Conservation (phyloP, 2,113 vertebrate species). For the Meles meles region DNA sequence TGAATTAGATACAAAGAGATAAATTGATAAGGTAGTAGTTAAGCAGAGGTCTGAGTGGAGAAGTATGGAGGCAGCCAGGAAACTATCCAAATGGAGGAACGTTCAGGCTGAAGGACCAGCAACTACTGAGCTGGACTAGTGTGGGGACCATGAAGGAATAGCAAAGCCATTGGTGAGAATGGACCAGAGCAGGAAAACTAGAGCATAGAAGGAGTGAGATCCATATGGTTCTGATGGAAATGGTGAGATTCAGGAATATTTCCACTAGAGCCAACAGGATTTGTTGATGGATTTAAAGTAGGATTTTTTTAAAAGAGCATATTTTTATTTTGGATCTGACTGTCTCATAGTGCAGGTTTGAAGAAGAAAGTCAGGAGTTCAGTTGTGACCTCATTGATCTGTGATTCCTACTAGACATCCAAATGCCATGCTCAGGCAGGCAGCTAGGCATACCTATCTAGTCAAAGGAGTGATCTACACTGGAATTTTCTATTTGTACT, state of each 20-base stretch:
- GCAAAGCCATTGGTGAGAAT: background rate
- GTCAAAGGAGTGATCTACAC: background rate
- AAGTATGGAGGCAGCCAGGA: background rate
- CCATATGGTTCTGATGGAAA: background rate
- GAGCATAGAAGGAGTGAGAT: too few relatives aligned
- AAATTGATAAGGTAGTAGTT: background rate
- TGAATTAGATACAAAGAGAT: background rate
- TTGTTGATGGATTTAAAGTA: background rate
- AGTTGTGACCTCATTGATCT: background rate
- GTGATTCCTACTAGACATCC: background rate
- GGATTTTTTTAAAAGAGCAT: background rate
- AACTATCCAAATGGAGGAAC: too few relatives aligned
- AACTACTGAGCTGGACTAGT: background rate
- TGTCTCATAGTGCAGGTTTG: background rate
- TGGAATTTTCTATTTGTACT: background rate
- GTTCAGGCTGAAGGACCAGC: background rate
- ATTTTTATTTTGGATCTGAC: background rate
- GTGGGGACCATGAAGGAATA: background rate
- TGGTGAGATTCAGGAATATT: too few relatives aligned
- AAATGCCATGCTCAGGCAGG: background rate
- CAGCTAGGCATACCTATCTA: rapidly evolving
- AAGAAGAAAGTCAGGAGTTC: background rate
- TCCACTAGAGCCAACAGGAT: background rate
- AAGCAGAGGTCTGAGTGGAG: too few relatives aligned
- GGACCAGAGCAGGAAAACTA: background rate